phyloP scores from a whole-genome alignment of 2,113 vertebrate genomes.

The Scartelaos histophorus region DNA sequence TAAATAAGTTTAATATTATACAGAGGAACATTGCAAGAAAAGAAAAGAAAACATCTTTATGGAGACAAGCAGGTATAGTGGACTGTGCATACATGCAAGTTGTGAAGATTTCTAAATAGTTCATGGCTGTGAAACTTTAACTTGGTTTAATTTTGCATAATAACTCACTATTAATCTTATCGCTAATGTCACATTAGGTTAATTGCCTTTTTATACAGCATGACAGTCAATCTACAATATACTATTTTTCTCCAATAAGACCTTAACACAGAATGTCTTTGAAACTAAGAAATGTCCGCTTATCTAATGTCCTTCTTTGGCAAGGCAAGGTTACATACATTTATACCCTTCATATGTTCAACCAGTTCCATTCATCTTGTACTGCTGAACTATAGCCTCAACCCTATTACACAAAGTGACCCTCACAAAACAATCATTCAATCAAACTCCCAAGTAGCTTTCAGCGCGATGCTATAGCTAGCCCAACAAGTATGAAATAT shows the following conservation, averaged over 20 bases:
- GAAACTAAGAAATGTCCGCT: not conserved
- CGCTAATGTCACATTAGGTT: no score
- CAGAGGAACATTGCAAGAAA: no score
- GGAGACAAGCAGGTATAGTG: no score
- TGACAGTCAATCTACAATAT: not conserved
- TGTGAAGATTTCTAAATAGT: no score
- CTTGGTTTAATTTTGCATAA: no score
- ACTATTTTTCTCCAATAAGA: not conserved
- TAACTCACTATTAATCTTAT: no score
- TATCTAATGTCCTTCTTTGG: not conserved
- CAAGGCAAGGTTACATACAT: not conserved
- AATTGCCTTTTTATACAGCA: no score
- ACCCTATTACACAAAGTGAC: not conserved
- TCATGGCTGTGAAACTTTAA: no score
- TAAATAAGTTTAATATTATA: no score
- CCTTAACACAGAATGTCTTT: not conserved
- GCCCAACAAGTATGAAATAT: not conserved
- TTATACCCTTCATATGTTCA: not conserved
- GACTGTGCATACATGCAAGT: no score
- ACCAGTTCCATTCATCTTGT: constrained; percentile 15
- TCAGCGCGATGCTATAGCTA: not conserved
- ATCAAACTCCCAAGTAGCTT: constrained; percentile 1
- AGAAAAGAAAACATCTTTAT: no score
- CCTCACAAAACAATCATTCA: constrained; percentile 29
- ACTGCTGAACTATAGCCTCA: constrained; percentile 20